Base-by-base conservation (phyloP, 1,140 invertebrate species). In the Leptonema lineaticorne region DNA sequence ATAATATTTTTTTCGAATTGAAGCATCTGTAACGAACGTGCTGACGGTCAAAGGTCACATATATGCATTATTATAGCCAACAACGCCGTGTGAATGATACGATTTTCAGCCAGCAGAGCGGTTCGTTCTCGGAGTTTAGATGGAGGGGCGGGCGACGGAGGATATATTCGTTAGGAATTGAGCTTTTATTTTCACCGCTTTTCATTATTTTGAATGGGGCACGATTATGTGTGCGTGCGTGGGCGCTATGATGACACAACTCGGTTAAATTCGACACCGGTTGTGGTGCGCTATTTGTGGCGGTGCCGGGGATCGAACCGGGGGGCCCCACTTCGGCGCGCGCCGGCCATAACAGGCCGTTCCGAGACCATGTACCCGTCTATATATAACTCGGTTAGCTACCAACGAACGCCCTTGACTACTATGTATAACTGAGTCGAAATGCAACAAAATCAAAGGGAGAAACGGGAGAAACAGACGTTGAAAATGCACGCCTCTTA, bases 171-270 rank as follows among this genome's bases (percentile, higher is more conserved):
- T n/a, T n/a, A n/a, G n/a, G n/a, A n/a, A n/a, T n/a, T n/a, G n/a
- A n/a, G n/a, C n/a, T n/a, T n/a, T n/a, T n/a, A n/a, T n/a, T n/a
- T n/a, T n/a, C n/a, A n/a, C n/a, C n/a, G n/a, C n/a, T n/a, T n/a
- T n/a, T n/a, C n/a, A n/a, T n/a, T n/a, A n/a, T 41, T 41, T 41
- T 41, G 2, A 41, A 41, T 41, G 37, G 37, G 16, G n/a, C n/a
- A n/a, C n/a, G n/a, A 53, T 48, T 20, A 48, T 7, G 16, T 5
- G 48, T 26, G 20, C 18, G 2, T 53, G 57, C 9, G 28, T 59
- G 28, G 57, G 50, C n/a, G 50, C 16, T 50, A 64, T 64, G n/a
- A n/a, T n/a, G 62, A 64, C 62, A 64, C 62, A 64, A 64, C 45
- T n/a, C 50, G 50, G 20, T 53, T 64, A 50, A 64, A 64, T 64